A percentile compares a stretch with the other conserved stretches of the same genome.
phyloP scores from a whole-genome alignment of 2,888 invertebrate species.

The Autographa gamma region DNA sequence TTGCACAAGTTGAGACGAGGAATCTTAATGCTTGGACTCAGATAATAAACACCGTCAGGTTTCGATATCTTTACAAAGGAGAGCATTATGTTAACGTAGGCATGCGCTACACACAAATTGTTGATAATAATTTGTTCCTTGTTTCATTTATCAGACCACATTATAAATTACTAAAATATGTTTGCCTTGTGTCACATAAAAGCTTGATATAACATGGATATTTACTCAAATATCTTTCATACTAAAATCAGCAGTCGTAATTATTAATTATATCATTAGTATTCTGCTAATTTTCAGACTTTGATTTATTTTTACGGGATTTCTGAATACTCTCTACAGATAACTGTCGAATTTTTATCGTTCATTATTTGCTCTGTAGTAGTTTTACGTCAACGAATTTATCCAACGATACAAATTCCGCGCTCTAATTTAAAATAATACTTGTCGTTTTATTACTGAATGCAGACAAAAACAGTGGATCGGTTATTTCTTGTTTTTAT shows the following conservation, averaged over 20 bases:
- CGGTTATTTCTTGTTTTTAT: constrained; percentile 44
- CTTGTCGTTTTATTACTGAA: neutral
- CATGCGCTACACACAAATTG: constrained; percentile 50
- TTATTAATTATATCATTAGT: too few relatives aligned
- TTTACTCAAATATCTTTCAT: neutral
- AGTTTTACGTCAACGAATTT: too few relatives aligned
- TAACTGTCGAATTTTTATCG: too few relatives aligned
- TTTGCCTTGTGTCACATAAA: constrained; percentile 29
- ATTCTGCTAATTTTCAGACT: too few relatives aligned
- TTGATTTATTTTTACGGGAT: too few relatives aligned
- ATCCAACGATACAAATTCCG: neutral
- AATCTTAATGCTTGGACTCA: constrained; percentile 19
- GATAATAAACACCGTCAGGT: constrained; percentile 24
- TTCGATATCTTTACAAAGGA: constrained; percentile 31
- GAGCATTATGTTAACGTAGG: constrained; percentile 22
- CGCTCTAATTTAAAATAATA: constrained; percentile 8
- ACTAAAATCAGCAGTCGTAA: too few relatives aligned
- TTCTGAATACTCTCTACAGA: too few relatives aligned
- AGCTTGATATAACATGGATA: constrained; percentile 25
- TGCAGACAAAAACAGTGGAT: constrained; percentile 34
- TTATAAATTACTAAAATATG: constrained; percentile 38
- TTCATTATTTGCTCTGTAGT: too few relatives aligned
- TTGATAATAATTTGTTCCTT: constrained; percentile 66
- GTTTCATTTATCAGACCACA: constrained; percentile 62
- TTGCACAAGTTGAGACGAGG: constrained; percentile 29